Evolutionary conservation across 1,140 invertebrate genomes (phyloP).

Genomic region (Trinorchestia longiramus): DNA sequence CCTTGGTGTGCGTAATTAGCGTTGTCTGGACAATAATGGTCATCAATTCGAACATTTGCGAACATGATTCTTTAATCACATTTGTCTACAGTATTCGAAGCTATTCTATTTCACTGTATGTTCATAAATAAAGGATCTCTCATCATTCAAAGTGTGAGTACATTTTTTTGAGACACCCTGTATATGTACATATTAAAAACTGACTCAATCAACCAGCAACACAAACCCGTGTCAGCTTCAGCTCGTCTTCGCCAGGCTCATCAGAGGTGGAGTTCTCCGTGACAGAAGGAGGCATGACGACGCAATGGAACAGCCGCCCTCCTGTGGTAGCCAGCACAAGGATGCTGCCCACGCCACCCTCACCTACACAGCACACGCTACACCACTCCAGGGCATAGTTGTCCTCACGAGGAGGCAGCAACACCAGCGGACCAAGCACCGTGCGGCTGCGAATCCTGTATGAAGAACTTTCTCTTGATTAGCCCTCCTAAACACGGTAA

Average conservation of each 20-base stretch:
- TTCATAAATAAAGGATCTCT: too few relatives aligned
- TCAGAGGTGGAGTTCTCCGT: too few relatives aligned
- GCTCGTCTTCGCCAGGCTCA: background rate
- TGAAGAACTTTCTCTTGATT: background rate
- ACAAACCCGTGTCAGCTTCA: background rate
- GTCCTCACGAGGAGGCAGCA: conserved; percentile 40
- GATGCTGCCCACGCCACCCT: conserved; percentile 24
- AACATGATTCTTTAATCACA: too few relatives aligned
- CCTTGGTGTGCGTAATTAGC: too few relatives aligned
- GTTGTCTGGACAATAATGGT: too few relatives aligned
- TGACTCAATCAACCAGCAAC: too few relatives aligned
- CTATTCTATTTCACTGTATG: too few relatives aligned
- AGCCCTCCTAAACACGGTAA: background rate
- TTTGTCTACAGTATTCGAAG: too few relatives aligned
- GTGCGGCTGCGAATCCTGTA: background rate
- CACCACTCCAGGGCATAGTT: conserved; percentile 52
- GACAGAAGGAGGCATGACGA: background rate
- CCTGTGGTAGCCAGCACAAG: background rate
- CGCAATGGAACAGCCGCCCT: conserved; percentile 26
- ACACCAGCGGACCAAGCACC: background rate
- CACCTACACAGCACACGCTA: conserved; percentile 41
- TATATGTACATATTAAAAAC: too few relatives aligned
- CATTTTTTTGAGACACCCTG: too few relatives aligned
- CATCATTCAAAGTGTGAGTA: too few relatives aligned
- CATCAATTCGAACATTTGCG: too few relatives aligned